Base-by-base conservation (phyloP, 2,888 invertebrate genomes). In the Meloe dianella region DNA sequence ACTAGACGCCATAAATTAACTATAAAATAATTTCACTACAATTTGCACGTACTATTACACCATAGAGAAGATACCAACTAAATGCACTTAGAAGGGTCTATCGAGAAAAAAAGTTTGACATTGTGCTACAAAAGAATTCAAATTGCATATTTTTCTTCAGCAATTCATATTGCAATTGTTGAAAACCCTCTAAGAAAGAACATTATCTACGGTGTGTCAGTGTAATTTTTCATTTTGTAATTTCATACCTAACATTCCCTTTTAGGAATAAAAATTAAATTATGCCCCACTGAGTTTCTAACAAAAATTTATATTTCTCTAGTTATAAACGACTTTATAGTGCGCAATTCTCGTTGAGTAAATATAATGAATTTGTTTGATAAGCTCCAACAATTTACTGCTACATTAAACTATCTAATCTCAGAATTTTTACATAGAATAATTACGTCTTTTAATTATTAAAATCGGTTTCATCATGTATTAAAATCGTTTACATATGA, bases 131-230 rank as follows among this genome's bases (percentile, higher is more conserved):
- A 67, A 71, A 60, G 69, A 73, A 70, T 73, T 71, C 66, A 73
- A 73, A 73, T 73, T 73, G 71, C 69, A 61, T 64, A 60, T 66
- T 71, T 71, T 68, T 68, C 67, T 63, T 7, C 58, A 24, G 60
- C 67, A 66, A 69, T 73, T 73, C 68, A 71, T 71, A 68, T 73
- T 62, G 66, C 66, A 66, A 63, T 67, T 67, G 69, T 61, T 66
- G 64, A 69, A 66, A 69, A 61, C 62, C 69, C 56, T 69, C 64
- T n/a, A 69, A 69, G 65, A 68, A 63, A 62, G 68, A 68, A 68
- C 68, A 68, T 68, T 68, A 68, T 65, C 68, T 32, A 22, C 62
- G 63, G 60, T 68, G 63, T 68, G 65, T 63, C 57, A 20, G 65
- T 38, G 65, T 63, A 60, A 68, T 68, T 68, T 68, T 68, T 68